A percentile compares a stretch with the other conserved stretches of the same genome.
Conservation (phyloP, 2,113 vertebrate genomes). For the Chamaea fasciata region DNA sequence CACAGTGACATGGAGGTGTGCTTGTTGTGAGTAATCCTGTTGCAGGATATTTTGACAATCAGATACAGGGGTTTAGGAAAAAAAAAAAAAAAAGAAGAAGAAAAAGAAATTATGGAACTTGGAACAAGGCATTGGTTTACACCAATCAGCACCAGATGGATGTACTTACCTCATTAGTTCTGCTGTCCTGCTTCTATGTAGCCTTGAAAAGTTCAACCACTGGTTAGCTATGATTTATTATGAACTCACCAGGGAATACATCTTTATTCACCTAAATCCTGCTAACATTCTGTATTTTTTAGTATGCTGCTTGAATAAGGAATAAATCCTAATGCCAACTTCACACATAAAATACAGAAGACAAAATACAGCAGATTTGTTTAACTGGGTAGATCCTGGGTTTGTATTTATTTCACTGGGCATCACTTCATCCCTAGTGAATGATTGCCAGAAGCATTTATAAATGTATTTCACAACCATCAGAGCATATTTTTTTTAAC, state of each 20-base stretch:
- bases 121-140: not conserved
- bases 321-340: slow-evolving; percentile 11
- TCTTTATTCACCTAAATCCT: slow-evolving; percentile 19
- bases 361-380: slow-evolving; percentile 14
- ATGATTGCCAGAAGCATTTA: slow-evolving; percentile 29
- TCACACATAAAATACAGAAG: not conserved
- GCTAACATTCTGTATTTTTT: not conserved
- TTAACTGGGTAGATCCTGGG: not conserved
- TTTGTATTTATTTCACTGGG: slow-evolving; percentile 37
- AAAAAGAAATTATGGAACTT: not conserved
- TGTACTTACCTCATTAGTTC: not conserved
- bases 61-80: too few relatives aligned
- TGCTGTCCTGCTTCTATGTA: not conserved
- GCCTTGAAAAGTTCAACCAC: not conserved
- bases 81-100: not conserved
- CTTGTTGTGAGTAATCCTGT: not conserved
- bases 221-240: not conserved
- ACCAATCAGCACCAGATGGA: not conserved
- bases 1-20: not conserved
- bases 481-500: not conserved
- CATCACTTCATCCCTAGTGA: not conserved
- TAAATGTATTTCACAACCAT: not conserved
- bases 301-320: not conserved
- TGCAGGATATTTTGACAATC: not conserved
- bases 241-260: not conserved